phyloP scores from a whole-genome alignment of 2,797 vertebrate species.

The Podarcis lilfordi region DNA sequence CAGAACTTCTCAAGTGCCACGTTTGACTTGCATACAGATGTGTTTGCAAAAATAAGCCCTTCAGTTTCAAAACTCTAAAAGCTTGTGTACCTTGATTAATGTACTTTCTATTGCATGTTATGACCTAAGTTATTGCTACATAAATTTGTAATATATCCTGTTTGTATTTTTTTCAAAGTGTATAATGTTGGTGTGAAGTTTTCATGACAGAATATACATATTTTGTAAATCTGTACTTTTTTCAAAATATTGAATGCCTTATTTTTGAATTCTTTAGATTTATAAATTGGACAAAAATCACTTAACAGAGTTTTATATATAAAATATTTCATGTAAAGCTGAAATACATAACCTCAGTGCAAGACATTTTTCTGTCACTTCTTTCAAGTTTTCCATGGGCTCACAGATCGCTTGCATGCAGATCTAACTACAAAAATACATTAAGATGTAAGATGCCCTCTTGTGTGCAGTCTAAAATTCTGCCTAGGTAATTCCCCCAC shows the following conservation, averaged over 20 bases:
- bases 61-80: slow-evolving; percentile 80
- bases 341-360: slow-evolving; percentile 84
- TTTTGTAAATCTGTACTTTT: slow-evolving; percentile 87
- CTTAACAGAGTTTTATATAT: slow-evolving; percentile 83
- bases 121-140: slow-evolving; percentile 99
- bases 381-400: slow-evolving; percentile 70
- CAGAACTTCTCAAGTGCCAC: slow-evolving; percentile 87
- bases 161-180: slow-evolving; percentile 89
- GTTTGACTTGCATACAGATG: slow-evolving; percentile 81
- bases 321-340: slow-evolving; percentile 84
- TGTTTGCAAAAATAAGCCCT: slow-evolving; percentile 82
- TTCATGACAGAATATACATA: slow-evolving; percentile 85
- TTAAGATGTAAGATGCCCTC: neutral
- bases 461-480: neutral
- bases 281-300: slow-evolving; percentile 84
- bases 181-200: slow-evolving; percentile 90
- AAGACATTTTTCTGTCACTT: slow-evolving; percentile 74
- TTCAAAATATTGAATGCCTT: slow-evolving; percentile 85
- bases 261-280: slow-evolving; percentile 86
- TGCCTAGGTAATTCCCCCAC: neutral
- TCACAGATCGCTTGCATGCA: slow-evolving; percentile 22
- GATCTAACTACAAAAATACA: neutral
- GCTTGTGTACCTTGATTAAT: slow-evolving; percentile 89
- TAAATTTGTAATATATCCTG: slow-evolving; percentile 97
- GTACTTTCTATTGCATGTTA: slow-evolving; percentile 95